phyloP scores from a whole-genome alignment of 2,113 vertebrate genomes.

The Pollimyrus isidori region DNA sequence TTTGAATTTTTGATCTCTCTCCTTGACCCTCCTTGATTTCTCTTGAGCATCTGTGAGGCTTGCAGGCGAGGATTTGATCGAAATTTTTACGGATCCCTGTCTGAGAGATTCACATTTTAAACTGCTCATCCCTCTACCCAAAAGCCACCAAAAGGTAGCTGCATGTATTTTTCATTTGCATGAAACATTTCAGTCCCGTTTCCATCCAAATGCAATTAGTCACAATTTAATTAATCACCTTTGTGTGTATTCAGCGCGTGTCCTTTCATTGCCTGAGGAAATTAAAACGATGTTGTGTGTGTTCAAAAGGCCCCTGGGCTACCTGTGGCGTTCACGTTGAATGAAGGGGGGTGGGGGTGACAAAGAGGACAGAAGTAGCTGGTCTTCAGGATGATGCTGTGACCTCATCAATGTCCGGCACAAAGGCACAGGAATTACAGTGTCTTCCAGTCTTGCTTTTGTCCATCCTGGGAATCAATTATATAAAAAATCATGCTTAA shows the following conservation, averaged over 20 bases:
- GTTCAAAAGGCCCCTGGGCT: not conserved
- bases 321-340: not conserved
- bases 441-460: slow-evolving; percentile 59
- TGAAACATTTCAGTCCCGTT: not conserved
- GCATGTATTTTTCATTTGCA: not conserved
- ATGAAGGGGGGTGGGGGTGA: not conserved
- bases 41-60: not conserved
- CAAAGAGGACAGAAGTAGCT: slow-evolving; percentile 22
- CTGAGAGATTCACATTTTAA: not conserved
- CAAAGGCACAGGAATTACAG: slow-evolving; percentile 59
- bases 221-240: not conserved
- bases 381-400: slow-evolving; percentile 45
- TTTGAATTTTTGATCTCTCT: slow-evolving; percentile 8
- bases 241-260: not conserved
- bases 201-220: not conserved
- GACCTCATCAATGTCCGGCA: slow-evolving; percentile 62
- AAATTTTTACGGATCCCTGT: not conserved
- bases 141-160: not conserved
- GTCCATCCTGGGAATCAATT: slow-evolving; percentile 64
- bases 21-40: not conserved
- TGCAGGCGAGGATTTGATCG: not conserved
- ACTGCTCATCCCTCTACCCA: not conserved
- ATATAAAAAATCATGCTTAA: slow-evolving; percentile 58
- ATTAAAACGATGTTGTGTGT: not conserved
- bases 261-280: not conserved